A percentile compares a stretch with the other conserved stretches of the same genome.
Evolutionary conservation across 2,113 vertebrate genomes (phyloP).

Genomic region (Eonycteris spelaea): DNA sequence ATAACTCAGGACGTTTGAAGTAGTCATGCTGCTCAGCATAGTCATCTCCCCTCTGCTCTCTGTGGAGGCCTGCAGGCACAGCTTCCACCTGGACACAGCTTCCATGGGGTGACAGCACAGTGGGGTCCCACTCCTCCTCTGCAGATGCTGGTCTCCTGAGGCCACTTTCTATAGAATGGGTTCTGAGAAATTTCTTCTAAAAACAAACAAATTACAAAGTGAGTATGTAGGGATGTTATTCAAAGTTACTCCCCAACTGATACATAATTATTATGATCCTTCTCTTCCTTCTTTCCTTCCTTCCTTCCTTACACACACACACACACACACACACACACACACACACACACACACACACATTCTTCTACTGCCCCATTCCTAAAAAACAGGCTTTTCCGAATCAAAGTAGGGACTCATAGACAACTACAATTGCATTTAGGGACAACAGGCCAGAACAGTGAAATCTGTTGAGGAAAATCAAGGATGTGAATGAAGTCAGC

Average conservation of each 20-base stretch:
- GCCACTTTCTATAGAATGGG: not conserved
- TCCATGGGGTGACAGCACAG: rapidly evolving
- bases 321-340: not conserved
- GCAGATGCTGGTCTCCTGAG: rapidly evolving
- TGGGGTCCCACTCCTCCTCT: not conserved
- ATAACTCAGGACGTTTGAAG: conserved; percentile 72
- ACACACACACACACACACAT: not conserved
- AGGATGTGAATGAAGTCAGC: not conserved
- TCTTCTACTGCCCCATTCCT: not conserved
- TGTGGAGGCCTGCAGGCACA: not conserved
- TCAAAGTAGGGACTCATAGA: not conserved
- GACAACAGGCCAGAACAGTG: not conserved
- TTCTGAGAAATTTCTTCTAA: conserved; percentile 29
- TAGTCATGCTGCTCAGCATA: conserved; percentile 23
- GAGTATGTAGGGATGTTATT: not conserved
- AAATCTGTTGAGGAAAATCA: not conserved
- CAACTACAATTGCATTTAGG: not conserved
- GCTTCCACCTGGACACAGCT: not conserved
- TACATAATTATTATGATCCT: not conserved
- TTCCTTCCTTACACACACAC: not conserved
- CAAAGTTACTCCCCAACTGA: not conserved
- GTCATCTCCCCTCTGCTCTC: not conserved
- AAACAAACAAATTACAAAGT: conserved; percentile 33
- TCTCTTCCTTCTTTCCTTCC: not conserved
- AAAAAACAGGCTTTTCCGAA: not conserved